Conservation (phyloP, 1,140 invertebrate species). For the Sesamia nonagrioides region DNA sequence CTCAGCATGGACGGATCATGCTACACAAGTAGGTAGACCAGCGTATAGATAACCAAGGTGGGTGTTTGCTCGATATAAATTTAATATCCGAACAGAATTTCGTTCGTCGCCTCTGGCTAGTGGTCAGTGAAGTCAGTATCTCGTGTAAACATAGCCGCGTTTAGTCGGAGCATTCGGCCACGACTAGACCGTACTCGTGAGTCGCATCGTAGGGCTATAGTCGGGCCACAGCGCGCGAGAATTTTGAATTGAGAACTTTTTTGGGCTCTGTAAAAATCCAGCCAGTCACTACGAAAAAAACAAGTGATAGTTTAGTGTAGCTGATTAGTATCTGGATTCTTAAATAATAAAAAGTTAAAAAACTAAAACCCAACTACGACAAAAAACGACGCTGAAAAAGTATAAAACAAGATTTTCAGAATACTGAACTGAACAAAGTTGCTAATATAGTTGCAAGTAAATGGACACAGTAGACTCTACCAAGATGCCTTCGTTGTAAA, state of each 20-base stretch:
- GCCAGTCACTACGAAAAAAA: not conserved
- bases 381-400: no score
- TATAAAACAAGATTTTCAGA: no score
- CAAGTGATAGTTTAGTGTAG: no score
- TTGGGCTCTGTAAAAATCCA: not conserved
- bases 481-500: no score
- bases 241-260: not conserved
- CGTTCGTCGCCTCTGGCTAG: constrained; percentile 63
- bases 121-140: constrained; percentile 61
- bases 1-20: not conserved
- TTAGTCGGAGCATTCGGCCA: constrained; percentile 54
- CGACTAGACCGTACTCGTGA: constrained; percentile 44
- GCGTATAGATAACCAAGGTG: constrained; percentile 14
- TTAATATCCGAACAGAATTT: constrained; percentile 66
- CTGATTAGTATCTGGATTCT: no score
- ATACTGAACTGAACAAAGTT: no score
- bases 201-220: constrained; percentile 45
- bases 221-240: constrained; percentile 40
- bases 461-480: no score
- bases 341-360: no score
- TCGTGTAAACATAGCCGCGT: constrained; percentile 71
- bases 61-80: constrained; percentile 60
- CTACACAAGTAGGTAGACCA: not conserved
- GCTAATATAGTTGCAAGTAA: no score
- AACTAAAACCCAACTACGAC: no score